Percentiles rank a stretch among this genome's conserved stretches.
Conservation (phyloP, 2,888 invertebrate species). For the Drosophila leonis region DNA sequence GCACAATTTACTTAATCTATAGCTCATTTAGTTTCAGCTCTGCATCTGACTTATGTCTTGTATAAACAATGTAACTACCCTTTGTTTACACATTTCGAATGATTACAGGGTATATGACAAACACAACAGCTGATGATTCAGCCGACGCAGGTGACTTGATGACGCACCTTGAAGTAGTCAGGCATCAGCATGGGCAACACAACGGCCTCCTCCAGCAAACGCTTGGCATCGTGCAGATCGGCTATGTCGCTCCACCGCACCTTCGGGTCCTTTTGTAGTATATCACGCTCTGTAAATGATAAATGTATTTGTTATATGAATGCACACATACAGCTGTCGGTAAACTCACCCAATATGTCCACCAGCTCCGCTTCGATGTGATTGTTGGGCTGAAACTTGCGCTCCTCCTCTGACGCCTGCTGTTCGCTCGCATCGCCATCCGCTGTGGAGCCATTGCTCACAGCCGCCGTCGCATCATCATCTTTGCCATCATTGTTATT, state of each 20-base stretch:
- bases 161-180: constrained; percentile 95
- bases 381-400: constrained; percentile 93
- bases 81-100: background rate
- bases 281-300: constrained; percentile 92
- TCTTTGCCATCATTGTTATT: constrained; percentile 84
- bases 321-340: background rate
- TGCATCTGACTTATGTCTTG: background rate
- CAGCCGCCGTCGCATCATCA: constrained; percentile 88
- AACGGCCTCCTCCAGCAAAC: constrained; percentile 97
- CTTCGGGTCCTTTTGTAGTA: constrained; percentile 98
- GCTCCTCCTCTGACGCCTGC: constrained; percentile 89
- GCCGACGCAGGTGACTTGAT: constrained; percentile 1
- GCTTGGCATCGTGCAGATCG: constrained; percentile 94
- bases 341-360: constrained; percentile 91
- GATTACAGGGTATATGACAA: constrained; percentile 4
- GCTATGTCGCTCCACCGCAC: constrained; percentile 98
- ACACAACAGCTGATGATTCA: constrained; percentile 34
- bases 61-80: background rate
- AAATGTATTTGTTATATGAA: too few species aligned
- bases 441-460: constrained; percentile 59
- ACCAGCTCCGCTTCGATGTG: constrained; percentile 95
- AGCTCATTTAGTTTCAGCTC: background rate
- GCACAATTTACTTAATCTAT: background rate
- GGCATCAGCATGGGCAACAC: constrained; percentile 99
- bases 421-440: constrained; percentile 88